Evolutionary conservation across 2,113 vertebrate genomes (phyloP).

Genomic region (Hoplias malabaricus): DNA sequence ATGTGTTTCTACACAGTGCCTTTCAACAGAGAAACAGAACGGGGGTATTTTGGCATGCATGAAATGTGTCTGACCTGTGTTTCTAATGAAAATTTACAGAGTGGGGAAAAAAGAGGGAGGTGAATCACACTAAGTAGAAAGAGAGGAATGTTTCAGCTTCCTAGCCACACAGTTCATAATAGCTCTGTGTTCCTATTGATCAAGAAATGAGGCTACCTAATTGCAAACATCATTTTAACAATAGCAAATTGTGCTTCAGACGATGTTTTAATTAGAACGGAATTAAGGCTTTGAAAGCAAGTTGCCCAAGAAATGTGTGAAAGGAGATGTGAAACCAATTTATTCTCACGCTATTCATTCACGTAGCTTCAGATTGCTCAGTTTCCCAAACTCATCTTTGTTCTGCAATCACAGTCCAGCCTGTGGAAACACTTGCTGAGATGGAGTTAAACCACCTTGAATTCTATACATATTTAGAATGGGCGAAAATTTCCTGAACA

Average conservation of each 20-base stretch:
- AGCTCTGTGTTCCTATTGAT: not conserved
- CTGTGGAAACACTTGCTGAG: not conserved
- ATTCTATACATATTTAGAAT: not conserved
- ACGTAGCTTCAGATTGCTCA: not conserved
- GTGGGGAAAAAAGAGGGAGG: not conserved
- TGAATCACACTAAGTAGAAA: not conserved
- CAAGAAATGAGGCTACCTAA: slow-evolving; percentile 11
- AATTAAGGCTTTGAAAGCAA: slow-evolving; percentile 17
- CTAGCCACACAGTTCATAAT: not conserved
- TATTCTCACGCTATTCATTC: not conserved
- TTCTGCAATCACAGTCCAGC: not conserved
- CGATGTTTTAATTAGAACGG: slow-evolving; percentile 1
- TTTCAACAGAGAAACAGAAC: not conserved
- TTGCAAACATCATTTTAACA: slow-evolving; percentile 19
- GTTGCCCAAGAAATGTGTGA: slow-evolving; percentile 5
- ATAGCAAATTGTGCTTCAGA: not conserved
- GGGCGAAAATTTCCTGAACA: not conserved
- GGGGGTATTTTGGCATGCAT: not conserved
- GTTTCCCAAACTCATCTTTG: not conserved
- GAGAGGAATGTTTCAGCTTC: not conserved
- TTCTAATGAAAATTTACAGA: not conserved
- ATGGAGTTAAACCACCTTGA: not conserved
- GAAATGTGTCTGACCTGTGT: not conserved
- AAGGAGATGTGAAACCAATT: slow-evolving; percentile 8
- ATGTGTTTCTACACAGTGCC: not conserved